phyloP scores from a whole-genome alignment of 53 echinoderm and acorn worm species.

The Antedon mediterranea region DNA sequence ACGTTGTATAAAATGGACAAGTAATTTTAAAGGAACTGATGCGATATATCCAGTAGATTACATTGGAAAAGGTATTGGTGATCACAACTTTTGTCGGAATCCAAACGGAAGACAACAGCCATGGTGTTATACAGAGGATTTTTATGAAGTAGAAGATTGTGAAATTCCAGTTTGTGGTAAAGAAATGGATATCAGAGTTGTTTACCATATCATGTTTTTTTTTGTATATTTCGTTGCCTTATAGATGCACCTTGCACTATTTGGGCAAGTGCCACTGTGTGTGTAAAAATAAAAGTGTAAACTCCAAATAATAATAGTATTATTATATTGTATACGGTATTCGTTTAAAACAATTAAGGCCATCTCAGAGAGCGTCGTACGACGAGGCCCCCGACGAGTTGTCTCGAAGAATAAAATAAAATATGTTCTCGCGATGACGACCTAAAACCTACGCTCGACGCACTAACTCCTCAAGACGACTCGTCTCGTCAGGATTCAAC shows the following conservation, averaged over 20 bases:
- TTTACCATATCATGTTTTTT: background rate
- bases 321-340: too few species aligned
- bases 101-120: background rate
- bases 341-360: too few species aligned
- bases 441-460: too few species aligned
- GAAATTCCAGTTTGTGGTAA: background rate
- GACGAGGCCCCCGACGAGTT: background rate
- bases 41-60: background rate
- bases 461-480: too few species aligned
- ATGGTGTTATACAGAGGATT: background rate
- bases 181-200: background rate
- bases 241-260: background rate
- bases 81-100: background rate
- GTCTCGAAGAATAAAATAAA: too few species aligned
- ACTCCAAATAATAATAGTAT: too few species aligned
- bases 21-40: background rate
- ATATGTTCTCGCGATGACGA: too few species aligned
- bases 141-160: background rate
- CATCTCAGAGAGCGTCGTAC: too few species aligned
- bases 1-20: background rate
- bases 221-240: background rate
- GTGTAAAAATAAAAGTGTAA: too few species aligned
- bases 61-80: background rate
- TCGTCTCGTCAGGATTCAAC: too few species aligned
- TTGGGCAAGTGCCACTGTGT: background rate